Percentiles rank a stretch among this genome's conserved stretches.
Conservation (phyloP, 2,888 invertebrate species). For the Chydorus sphaericus region DNA sequence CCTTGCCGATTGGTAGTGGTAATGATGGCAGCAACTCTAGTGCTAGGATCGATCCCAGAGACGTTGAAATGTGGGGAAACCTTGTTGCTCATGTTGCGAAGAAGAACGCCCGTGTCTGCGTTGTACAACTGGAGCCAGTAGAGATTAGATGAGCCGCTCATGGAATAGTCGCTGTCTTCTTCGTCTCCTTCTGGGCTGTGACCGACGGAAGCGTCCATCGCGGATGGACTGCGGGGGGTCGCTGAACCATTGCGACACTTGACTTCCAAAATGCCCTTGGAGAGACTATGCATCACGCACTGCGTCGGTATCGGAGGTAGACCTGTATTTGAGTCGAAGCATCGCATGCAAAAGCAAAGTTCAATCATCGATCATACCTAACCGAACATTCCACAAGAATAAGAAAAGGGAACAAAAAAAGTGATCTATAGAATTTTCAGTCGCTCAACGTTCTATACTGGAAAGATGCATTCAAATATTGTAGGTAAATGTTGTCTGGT, state of each 20-base stretch:
- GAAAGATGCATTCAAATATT: too few relatives aligned
- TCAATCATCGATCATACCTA: neutral
- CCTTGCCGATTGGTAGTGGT: conserved; percentile 11
- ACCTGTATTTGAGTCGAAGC: too few relatives aligned
- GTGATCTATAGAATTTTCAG: neutral
- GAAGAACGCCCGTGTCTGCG: conserved; percentile 8
- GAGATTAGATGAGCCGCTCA: neutral
- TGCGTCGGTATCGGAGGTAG: conserved; percentile 10
- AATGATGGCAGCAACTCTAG: conserved; percentile 10
- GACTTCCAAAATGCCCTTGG: conserved; percentile 7
- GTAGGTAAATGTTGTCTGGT: too few relatives aligned
- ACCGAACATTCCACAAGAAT: neutral
- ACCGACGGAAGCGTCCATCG: neutral
- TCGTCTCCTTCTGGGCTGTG: neutral
- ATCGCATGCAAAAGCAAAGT: neutral
- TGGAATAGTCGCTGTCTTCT: neutral
- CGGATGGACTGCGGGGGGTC: neutral
- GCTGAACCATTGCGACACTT: neutral
- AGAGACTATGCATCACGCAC: conserved; percentile 6
- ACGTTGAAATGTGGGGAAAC: conserved; percentile 7
- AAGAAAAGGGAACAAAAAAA: neutral
- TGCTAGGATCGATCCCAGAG: conserved; percentile 9
- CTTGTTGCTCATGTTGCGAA: conserved; percentile 12
- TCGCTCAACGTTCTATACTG: too few relatives aligned
- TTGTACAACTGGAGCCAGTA: conserved; percentile 12